These are phyloP conservation scores for Poecilia picta DNA, from an alignment of 2,797 vertebrate genomes.

Conservation along the genomic window DNA sequence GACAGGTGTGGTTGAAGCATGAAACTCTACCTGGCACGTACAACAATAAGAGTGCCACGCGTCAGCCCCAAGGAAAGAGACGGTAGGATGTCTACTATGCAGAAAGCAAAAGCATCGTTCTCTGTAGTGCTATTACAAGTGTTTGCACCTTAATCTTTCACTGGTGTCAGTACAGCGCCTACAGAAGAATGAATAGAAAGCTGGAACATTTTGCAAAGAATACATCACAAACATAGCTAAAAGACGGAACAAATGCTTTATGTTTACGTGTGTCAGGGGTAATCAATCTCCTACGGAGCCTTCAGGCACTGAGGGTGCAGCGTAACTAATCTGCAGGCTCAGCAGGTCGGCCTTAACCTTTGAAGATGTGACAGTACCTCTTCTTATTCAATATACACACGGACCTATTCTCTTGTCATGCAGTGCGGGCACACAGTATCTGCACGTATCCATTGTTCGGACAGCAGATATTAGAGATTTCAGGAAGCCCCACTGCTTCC, in stretches of 20 bases:
- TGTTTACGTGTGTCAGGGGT: slow-evolving; percentile 52
- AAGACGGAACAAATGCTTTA: slow-evolving; percentile 19
- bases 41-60: slow-evolving; percentile 71
- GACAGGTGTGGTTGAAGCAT: slow-evolving; percentile 64
- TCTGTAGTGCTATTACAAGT: slow-evolving; percentile 11
- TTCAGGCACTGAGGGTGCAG: slow-evolving; percentile 39
- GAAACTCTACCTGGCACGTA: slow-evolving; percentile 67
- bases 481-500: slow-evolving; percentile 58
- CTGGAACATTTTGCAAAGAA: background rate
- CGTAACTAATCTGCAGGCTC: slow-evolving; percentile 64
- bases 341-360: slow-evolving; percentile 55
- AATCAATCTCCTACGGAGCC: slow-evolving; percentile 58
- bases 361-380: slow-evolving; percentile 55
- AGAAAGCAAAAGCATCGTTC: slow-evolving; percentile 33
- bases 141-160: background rate
- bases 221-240: background rate
- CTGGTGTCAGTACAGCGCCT: background rate
- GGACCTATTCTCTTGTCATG: slow-evolving; percentile 45
- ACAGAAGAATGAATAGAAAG: background rate
- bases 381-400: slow-evolving; percentile 45
- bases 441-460: slow-evolving; percentile 32
- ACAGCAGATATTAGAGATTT: slow-evolving; percentile 65
- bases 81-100: slow-evolving; percentile 30
- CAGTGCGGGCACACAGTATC: slow-evolving; percentile 36
- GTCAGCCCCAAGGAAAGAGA: slow-evolving; percentile 57